Base-by-base conservation (phyloP, 2,113 vertebrate species). In the Scomber colias region DNA sequence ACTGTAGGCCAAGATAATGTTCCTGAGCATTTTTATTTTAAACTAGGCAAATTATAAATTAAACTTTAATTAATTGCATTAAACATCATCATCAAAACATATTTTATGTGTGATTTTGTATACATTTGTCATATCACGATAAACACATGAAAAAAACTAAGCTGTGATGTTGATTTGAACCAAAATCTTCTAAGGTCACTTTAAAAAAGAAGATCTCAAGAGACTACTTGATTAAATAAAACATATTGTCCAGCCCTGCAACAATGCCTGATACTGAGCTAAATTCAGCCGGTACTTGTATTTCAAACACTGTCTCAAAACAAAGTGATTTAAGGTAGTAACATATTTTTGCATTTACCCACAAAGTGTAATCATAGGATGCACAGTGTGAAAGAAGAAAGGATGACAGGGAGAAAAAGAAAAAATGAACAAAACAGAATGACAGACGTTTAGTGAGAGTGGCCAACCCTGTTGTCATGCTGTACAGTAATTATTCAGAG, bases 401-500 rank as follows among this genome's bases (percentile, higher is more conserved):
- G 53, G 53, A 48, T 57, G 57, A 66, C 74, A 44, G 51, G 35
- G 60, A 79, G n/a, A 53, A 46, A 62, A 64, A 53, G 8, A 55
- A n/a, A 4, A 75, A 60, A 60, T 30, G 3, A 75, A 77, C 7
- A 31, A 49, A 56, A 46, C 8, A 57, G 27, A 71, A 69, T 31
- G 54, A 70, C 27, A 79, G 78, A 75, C 62, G 35, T 40, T 14
- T 30, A 51, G 45, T 10, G 30, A 79, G 50, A 65, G 73, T 72
- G 48, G 16, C 49, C 40, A 44, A n/a, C 68, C 40, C 13, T 67
- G 65, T 46, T 82, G 61, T 84, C 63, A 59, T 83, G 31, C 44
- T n/a, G 51, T 80, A 83, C n/a, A 66, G 76, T 72, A 75, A 85
- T 91, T 88, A 85, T 79, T 89, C 70, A 87, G 31, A 86, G 62